phyloP scores from a whole-genome alignment of 2,888 invertebrate genomes.

The Pollenia labialis region DNA sequence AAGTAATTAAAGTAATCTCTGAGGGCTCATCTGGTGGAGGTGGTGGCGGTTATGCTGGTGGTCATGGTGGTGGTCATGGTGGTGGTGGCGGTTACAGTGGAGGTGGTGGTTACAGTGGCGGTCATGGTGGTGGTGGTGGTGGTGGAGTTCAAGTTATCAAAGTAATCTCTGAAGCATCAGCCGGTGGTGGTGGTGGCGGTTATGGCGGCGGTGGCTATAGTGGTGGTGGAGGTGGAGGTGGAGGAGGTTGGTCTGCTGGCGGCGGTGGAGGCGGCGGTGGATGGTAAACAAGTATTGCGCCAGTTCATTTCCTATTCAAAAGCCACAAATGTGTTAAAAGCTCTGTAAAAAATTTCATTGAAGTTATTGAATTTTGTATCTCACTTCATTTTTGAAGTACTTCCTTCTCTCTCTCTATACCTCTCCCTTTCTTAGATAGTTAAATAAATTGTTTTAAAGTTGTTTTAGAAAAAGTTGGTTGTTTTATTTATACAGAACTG shows the following conservation, averaged over 20 bases:
- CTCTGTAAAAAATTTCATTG: conserved; percentile 46
- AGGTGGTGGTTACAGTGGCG: neutral
- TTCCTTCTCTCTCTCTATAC: neutral
- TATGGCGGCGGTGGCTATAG: conserved; percentile 9
- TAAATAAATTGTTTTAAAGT: conserved; percentile 15
- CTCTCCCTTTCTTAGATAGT: neutral
- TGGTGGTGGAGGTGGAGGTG: neutral
- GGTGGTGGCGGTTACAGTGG: conserved; percentile 15
- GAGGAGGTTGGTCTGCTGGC: conserved; percentile 4
- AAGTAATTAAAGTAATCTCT: conserved; percentile 57
- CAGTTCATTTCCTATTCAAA: neutral
- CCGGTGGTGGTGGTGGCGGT: conserved; percentile 21
- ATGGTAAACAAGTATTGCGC: conserved; percentile 50
- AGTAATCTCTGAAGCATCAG: conserved; percentile 36
- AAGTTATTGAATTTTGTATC: conserved; percentile 17
- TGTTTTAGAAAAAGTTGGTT: neutral
- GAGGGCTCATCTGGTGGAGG: conserved; percentile 28
- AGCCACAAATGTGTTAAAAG: conserved; percentile 24
- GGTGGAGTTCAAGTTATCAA: conserved; percentile 55
- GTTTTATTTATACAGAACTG: too few relatives aligned
- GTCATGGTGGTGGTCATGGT: conserved; percentile 38
- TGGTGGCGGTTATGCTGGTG: conserved; percentile 16
- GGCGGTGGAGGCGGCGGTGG: conserved; percentile 33
- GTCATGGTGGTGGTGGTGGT: neutral
- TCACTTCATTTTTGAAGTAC: conserved; percentile 13